A percentile compares a stretch with the other conserved stretches of the same genome.
phyloP scores from a whole-genome alignment of 2,113 vertebrate species.

The Misgurnus anguillicaudatus region DNA sequence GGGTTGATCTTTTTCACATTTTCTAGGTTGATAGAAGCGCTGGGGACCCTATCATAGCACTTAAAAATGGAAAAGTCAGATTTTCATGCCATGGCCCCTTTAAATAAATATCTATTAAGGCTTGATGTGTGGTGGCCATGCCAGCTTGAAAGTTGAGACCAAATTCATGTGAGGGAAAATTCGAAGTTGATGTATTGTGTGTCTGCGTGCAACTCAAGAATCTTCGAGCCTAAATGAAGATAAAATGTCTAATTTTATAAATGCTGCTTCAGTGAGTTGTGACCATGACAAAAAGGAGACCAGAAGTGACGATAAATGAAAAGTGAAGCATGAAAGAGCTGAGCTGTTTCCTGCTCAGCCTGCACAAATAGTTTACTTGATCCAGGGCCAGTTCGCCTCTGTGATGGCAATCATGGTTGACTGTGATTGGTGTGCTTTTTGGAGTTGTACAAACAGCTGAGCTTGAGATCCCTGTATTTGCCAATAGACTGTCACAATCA shows the following conservation, averaged over 20 bases:
- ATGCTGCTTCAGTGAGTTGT: slow-evolving; percentile 28
- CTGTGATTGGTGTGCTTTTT: slow-evolving; percentile 9
- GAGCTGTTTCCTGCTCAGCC: slow-evolving; percentile 39
- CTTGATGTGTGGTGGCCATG: neutral
- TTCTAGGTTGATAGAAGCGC: too few species aligned
- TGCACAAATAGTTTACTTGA: slow-evolving; percentile 44
- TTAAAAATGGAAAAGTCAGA: too few species aligned
- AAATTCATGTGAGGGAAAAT: slow-evolving; percentile 17
- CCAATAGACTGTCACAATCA: slow-evolving; percentile 2
- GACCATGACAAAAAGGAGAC: slow-evolving; percentile 3
- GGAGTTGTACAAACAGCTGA: neutral
- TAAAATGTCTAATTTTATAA: slow-evolving; percentile 38
- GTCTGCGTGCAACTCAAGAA: slow-evolving; percentile 17
- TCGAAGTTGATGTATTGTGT: slow-evolving; percentile 13
- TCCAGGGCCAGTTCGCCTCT: slow-evolving; percentile 30
- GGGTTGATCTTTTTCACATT: too few species aligned
- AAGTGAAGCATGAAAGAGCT: slow-evolving; percentile 22
- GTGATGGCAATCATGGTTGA: slow-evolving; percentile 10
- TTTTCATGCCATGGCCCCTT: too few species aligned
- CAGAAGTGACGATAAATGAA: slow-evolving; percentile 37
- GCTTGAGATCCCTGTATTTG: neutral
- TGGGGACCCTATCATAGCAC: too few species aligned
- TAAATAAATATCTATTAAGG: neutral
- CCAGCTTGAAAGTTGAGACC: slow-evolving; percentile 3
- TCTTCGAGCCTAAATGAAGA: slow-evolving; percentile 25